Evolutionary conservation across 2,797 vertebrate genomes (phyloP), one percentile per base, ranked within the genome.

Genomic region (Liasis olivaceus): DNA sequence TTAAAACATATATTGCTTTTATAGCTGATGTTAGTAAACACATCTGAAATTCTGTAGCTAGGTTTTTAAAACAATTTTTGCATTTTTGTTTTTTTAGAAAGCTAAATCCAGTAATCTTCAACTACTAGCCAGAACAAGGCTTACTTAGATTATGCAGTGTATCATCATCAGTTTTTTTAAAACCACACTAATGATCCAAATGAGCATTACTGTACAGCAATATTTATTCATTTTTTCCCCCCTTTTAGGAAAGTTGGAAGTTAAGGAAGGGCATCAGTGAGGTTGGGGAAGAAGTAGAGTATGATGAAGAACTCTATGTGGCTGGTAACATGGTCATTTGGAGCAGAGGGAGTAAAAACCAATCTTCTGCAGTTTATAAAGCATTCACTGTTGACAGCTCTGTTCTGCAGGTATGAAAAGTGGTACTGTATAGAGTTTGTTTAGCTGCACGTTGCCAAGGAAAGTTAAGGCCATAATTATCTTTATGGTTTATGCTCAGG

Each of bases 301-400:
- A 98, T 42, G 99, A 99, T 8, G 99, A 99, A 92, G 99, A 99
- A 95, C 98, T 99, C 63, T 99, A 99, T 0, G 95, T 98, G 93
- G 98, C 99, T 88, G 98, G 99, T 91, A 99, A 99, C 1, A 98
- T 99, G 97, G 99, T 99, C 72, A 98, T 99, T 91, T 99, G 99
- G 99, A 99, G 98, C 97, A 98, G 98, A 95, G 99, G 99, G 62
- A 99, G 98, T 95, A 98, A 98, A 94, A 98, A 93, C 90, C 98
- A 99, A 91, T 98, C 98, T 0, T 98, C 99, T 28, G 95, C 97
- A 0, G 98, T 99, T 28, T 99, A 99, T 96, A 99, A 99, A 96
- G 99, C 99, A 0, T 99, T 99, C 95, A 99, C 99, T 0, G 99
- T 99, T 0, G 99, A 99, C 97, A 99, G 98, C 95, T 98, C 98